phyloP scores from a whole-genome alignment of 2,888 invertebrate species.

The Synanthedon formicaeformis region DNA sequence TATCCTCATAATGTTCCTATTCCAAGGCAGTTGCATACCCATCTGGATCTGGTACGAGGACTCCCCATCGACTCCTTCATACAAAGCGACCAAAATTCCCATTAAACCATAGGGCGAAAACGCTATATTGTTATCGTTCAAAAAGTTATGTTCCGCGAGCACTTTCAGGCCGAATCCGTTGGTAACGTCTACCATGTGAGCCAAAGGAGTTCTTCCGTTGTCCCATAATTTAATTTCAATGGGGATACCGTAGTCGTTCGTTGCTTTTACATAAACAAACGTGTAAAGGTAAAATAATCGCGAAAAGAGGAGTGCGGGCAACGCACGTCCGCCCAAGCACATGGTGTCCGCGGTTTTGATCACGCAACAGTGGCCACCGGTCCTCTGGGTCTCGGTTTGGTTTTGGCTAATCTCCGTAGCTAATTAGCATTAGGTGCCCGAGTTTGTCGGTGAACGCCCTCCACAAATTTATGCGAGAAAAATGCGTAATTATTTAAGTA shows the following conservation, averaged over 20 bases:
- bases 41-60: slow-evolving; percentile 79
- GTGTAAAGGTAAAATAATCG: slow-evolving; percentile 21
- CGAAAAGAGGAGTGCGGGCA: slow-evolving; percentile 9
- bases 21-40: slow-evolving; percentile 77
- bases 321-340: slow-evolving; percentile 41
- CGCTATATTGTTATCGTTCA: slow-evolving; percentile 83
- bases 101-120: slow-evolving; percentile 87
- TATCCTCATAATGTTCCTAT: slow-evolving; percentile 78
- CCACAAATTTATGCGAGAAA: slow-evolving; percentile 13
- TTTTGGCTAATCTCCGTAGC: slow-evolving; percentile 42
- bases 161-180: slow-evolving; percentile 80
- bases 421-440: slow-evolving; percentile 50
- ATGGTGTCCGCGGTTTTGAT: slow-evolving; percentile 50
- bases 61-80: slow-evolving; percentile 81
- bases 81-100: slow-evolving; percentile 82
- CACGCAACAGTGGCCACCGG: slow-evolving; percentile 39
- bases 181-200: slow-evolving; percentile 83
- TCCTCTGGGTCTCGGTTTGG: slow-evolving; percentile 17
- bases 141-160: slow-evolving; percentile 77
- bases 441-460: slow-evolving; percentile 62
- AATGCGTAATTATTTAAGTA: no score
- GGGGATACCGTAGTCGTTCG: slow-evolving; percentile 42
- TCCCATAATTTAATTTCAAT: slow-evolving; percentile 61
- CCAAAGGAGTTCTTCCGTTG: slow-evolving; percentile 69
- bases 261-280: slow-evolving; percentile 14